Conservation (phyloP, 1,140 invertebrate genomes). For the Diuraphis noxia region DNA sequence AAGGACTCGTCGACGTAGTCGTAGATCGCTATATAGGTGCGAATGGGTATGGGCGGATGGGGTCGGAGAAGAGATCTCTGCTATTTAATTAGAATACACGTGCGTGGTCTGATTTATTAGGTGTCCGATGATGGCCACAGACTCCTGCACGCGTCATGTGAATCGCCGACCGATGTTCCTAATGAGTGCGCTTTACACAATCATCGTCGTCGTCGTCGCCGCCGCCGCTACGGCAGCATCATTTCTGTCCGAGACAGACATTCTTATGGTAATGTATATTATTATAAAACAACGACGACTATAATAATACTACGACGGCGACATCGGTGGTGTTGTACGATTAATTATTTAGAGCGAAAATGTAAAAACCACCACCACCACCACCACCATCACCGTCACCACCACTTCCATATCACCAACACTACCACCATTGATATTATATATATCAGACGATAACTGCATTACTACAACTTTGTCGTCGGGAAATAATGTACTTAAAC, state of each 20-base stretch:
- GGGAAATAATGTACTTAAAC: not conserved
- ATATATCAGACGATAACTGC: not conserved
- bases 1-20: not conserved
- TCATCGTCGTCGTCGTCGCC: not conserved
- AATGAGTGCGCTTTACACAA: not conserved
- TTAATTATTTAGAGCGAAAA: slow-evolving; percentile 10
- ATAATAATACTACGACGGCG: too few species aligned
- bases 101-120: slow-evolving; percentile 4
- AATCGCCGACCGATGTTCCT: not conserved
- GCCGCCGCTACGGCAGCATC: not conserved
- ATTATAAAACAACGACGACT: not conserved
- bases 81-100: not conserved
- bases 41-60: not conserved
- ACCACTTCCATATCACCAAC: not conserved
- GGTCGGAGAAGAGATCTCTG: not conserved
- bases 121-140: not conserved
- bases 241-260: not conserved
- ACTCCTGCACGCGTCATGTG: not conserved
- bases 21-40: too few species aligned
- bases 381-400: too few species aligned
- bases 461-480: not conserved
- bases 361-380: not conserved
- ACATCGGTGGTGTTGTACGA: not conserved
- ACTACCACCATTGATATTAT: not conserved
- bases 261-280: not conserved